These are phyloP conservation scores for Megaceryle torquata DNA, from an alignment of 2,113 vertebrate genomes.

Conservation along the genomic window DNA sequence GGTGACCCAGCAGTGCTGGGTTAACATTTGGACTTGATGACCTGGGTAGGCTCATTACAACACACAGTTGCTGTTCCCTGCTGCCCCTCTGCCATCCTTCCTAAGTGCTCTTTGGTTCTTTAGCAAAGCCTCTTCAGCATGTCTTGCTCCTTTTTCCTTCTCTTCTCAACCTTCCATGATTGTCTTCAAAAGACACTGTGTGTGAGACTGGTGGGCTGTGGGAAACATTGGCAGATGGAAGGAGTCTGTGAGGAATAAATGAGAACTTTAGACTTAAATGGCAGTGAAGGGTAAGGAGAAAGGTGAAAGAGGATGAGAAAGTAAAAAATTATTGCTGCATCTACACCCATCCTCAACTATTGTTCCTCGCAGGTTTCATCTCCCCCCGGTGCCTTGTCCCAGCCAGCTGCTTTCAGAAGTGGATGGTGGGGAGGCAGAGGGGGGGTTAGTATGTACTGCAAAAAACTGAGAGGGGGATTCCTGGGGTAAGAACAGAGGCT, in stretches of 20 bases:
- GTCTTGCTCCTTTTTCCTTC: background rate
- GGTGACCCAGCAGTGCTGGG: too few species aligned
- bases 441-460: background rate
- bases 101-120: background rate
- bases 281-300: background rate
- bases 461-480: background rate
- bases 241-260: background rate
- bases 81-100: background rate
- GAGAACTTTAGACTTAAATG: background rate
- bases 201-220: background rate
- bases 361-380: background rate
- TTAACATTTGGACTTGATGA: background rate
- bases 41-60: slow-evolving; percentile 6
- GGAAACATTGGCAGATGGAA: background rate
- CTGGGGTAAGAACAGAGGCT: background rate
- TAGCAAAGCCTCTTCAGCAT: background rate
- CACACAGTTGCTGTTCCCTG: background rate
- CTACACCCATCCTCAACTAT: background rate
- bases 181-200: background rate
- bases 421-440: background rate
- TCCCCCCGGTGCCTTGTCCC: background rate
- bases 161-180: background rate
- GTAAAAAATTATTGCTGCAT: background rate
- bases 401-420: background rate
- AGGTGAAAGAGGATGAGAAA: background rate